Conservation (phyloP, 2,113 vertebrate genomes). For the Ceuthmochares aereus region DNA sequence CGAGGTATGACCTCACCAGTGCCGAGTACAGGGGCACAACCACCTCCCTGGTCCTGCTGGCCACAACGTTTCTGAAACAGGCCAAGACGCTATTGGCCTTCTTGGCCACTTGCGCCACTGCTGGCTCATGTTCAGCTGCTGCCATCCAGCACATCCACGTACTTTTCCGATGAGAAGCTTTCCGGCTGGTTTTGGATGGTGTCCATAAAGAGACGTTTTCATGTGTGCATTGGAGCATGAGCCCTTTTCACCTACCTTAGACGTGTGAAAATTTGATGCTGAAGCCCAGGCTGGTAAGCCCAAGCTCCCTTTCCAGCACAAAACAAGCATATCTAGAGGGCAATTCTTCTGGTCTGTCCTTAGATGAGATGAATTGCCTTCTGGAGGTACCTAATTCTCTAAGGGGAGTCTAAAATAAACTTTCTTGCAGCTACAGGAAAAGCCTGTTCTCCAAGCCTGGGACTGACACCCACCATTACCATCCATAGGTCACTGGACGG, state of each 20-base stretch:
- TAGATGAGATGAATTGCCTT: conserved; percentile 13
- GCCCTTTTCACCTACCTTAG: not conserved
- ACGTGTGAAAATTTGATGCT: not conserved
- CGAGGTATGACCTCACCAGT: too few species aligned
- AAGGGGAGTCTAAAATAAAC: not conserved
- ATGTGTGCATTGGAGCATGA: not conserved
- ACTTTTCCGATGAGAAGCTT: too few species aligned
- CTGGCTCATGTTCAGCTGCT: too few species aligned
- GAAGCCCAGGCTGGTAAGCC: not conserved
- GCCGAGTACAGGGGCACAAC: too few species aligned
- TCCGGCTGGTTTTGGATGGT: not conserved
- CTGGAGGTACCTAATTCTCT: not conserved
- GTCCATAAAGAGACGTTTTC: not conserved
- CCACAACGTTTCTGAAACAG: too few species aligned
- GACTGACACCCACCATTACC: not conserved
- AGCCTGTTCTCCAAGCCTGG: not conserved
- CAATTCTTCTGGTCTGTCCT: not conserved
- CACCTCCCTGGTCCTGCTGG: too few species aligned
- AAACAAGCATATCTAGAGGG: not conserved
- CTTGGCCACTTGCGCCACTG: too few species aligned
- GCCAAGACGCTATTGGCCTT: too few species aligned
- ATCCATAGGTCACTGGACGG: not conserved
- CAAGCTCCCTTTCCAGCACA: not conserved
- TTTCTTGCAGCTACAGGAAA: not conserved
- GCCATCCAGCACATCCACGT: too few species aligned